phyloP scores from a whole-genome alignment of 2,797 vertebrate species.

The Crenichthys baileyi region DNA sequence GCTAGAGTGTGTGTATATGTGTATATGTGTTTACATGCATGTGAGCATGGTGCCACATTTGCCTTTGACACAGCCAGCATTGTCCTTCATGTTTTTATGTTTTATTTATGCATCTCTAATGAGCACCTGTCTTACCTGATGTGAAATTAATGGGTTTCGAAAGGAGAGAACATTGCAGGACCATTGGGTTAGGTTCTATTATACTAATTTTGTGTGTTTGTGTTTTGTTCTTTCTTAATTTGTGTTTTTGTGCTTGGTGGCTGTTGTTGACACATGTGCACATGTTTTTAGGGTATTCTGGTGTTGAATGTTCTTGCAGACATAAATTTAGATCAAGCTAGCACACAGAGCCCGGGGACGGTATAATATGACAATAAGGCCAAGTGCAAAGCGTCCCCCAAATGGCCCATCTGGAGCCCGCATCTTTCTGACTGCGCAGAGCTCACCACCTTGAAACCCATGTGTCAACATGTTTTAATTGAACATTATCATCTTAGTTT shows the following conservation, averaged over 20 bases:
- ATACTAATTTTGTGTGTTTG: conserved; percentile 3
- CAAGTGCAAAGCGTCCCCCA: conserved; percentile 70
- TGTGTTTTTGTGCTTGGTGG: conserved; percentile 18
- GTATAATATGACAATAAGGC: conserved; percentile 64
- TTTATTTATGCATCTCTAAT: conserved; percentile 31
- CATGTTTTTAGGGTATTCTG: conserved; percentile 34
- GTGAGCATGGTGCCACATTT: conserved; percentile 15
- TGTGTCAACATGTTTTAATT: conserved; percentile 82
- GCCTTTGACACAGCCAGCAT: conserved; percentile 17
- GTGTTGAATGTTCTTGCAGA: conserved; percentile 49
- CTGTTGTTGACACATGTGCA: conserved; percentile 54
- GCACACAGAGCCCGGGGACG: conserved; percentile 61
- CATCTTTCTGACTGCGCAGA: conserved; percentile 44
- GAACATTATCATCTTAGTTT: conserved; percentile 70
- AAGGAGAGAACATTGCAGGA: conserved; percentile 6
- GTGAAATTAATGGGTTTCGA: conserved; percentile 5
- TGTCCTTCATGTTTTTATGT: conserved; percentile 8
- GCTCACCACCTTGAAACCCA: conserved; percentile 60
- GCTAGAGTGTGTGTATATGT: conserved; percentile 32
- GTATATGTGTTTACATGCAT: conserved; percentile 7
- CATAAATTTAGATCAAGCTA: conserved; percentile 55
- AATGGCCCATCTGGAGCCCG: conserved; percentile 73
- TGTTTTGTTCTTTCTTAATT: conserved; percentile 27
- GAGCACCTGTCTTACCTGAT: conserved; percentile 17
- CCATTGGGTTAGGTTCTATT: background rate